These are phyloP conservation scores for Lagocephalus sceleratus DNA, from an alignment of 2,797 vertebrate species.

Conservation along the genomic window DNA sequence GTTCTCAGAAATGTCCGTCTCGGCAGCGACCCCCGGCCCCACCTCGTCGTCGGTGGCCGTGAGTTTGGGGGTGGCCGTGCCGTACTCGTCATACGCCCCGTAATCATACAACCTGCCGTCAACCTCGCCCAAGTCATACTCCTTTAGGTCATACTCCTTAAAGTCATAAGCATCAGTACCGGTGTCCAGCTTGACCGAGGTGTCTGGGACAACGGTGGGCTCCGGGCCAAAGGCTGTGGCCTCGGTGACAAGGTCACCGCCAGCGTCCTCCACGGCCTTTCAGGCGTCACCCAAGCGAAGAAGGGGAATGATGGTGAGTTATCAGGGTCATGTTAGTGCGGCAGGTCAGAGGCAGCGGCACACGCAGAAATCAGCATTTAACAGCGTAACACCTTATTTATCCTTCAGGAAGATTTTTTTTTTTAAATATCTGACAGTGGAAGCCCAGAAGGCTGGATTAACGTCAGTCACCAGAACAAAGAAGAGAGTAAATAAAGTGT, in stretches of 20 bases:
- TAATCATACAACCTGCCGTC: constrained; percentile 87
- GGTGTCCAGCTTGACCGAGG: constrained; percentile 61
- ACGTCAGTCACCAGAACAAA: neutral
- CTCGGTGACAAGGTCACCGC: constrained; percentile 83
- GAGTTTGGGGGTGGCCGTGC: constrained; percentile 82
- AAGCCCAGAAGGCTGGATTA: too few relatives aligned
- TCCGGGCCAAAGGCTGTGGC: constrained; percentile 81
- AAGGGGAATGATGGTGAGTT: constrained; percentile 39
- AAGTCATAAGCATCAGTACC: constrained; percentile 73
- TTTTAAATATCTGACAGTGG: neutral
- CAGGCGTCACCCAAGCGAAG: constrained; percentile 77
- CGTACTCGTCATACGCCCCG: constrained; percentile 93
- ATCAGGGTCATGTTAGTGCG: constrained; percentile 89
- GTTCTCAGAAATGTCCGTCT: constrained; percentile 90
- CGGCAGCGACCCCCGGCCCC: constrained; percentile 93
- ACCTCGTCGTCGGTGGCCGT: constrained; percentile 84
- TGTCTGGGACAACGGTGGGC: constrained; percentile 70
- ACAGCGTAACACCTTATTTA: constrained; percentile 60
- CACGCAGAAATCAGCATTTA: constrained; percentile 23
- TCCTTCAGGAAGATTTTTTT: constrained; percentile 6
- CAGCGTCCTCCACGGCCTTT: constrained; percentile 85
- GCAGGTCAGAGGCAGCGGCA: constrained; percentile 69
- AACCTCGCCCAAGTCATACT: constrained; percentile 75
- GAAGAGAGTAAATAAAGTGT: constrained; percentile 61
- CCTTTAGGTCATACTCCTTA: constrained; percentile 80